Percentiles rank a stretch among this genome's conserved stretches.
Evolutionary conservation across 2,113 vertebrate genomes (phyloP).

Genomic region (Sylvietta virens): DNA sequence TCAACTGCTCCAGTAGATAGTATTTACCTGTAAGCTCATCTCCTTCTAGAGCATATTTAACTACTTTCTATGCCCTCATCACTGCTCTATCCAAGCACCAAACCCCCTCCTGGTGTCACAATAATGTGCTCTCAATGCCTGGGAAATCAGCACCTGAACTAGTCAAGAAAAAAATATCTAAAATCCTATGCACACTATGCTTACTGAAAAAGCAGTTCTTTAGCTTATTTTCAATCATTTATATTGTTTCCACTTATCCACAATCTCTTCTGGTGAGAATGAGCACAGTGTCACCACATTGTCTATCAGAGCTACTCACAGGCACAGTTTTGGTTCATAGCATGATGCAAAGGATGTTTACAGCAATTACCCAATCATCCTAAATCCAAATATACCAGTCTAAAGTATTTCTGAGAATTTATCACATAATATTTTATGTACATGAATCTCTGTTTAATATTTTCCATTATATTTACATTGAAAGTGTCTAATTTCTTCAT

Average conservation of each 20-base stretch:
- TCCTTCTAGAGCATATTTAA: background rate
- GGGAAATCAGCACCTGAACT: background rate
- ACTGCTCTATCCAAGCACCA: background rate
- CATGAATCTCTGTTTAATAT: background rate
- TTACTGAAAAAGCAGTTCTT: background rate
- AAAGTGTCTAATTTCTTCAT: background rate
- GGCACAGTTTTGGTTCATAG: background rate
- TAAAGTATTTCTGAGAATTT: background rate
- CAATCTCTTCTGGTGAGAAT: background rate
- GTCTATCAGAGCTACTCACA: background rate
- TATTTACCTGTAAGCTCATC: background rate
- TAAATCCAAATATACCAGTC: background rate
- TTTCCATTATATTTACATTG: background rate
- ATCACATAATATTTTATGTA: background rate
- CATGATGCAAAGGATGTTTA: background rate
- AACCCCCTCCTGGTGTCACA: background rate
- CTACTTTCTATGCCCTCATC: background rate
- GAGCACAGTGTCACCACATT: background rate
- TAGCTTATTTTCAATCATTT: background rate
- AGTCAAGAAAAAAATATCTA: background rate
- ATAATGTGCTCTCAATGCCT: fast-evolving
- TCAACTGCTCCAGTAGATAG: background rate
- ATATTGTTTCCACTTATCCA: background rate
- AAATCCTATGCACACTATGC: background rate
- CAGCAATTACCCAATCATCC: background rate